Conservation (phyloP, 2,888 invertebrate species). For the Actias luna region DNA sequence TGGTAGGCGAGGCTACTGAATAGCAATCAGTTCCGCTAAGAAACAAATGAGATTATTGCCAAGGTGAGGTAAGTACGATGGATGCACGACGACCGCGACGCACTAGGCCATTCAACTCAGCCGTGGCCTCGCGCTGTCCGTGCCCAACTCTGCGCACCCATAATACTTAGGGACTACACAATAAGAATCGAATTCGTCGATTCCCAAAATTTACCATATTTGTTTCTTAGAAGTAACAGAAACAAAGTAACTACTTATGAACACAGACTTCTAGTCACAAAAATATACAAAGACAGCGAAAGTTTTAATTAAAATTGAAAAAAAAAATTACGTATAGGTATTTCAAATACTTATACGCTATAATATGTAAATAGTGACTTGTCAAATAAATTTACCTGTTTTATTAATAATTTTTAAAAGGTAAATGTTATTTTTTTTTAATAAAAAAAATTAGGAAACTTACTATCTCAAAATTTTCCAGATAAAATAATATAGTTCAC, state of each 20-base stretch:
- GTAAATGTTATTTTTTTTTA: background rate
- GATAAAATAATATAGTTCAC: constrained; percentile 31
- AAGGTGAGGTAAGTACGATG: constrained; percentile 69
- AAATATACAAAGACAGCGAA: background rate
- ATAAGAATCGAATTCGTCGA: constrained; percentile 9
- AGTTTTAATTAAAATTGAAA: background rate
- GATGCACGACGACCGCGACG: constrained; percentile 55
- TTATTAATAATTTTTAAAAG: background rate
- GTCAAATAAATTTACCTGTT: background rate
- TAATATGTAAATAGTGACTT: background rate
- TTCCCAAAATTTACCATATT: constrained; percentile 1
- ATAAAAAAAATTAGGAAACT: background rate
- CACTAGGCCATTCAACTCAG: constrained; percentile 74
- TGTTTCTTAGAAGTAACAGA: constrained; percentile 4
- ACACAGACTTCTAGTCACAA: background rate
- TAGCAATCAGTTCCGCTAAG: constrained; percentile 59
- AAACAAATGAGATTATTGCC: constrained; percentile 69
- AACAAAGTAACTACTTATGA: background rate
- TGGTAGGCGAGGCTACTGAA: constrained; percentile 44
- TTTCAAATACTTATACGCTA: background rate
- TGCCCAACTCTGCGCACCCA: constrained; percentile 37
- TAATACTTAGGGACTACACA: constrained; percentile 10
- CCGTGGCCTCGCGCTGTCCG: constrained; percentile 49
- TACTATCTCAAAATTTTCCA: constrained; percentile 9
- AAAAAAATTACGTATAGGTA: background rate